Evolutionary conservation across 2,888 invertebrate genomes (phyloP), one percentile per base, ranked within the genome.

Genomic region (Pachymerium ferrugineum): DNA sequence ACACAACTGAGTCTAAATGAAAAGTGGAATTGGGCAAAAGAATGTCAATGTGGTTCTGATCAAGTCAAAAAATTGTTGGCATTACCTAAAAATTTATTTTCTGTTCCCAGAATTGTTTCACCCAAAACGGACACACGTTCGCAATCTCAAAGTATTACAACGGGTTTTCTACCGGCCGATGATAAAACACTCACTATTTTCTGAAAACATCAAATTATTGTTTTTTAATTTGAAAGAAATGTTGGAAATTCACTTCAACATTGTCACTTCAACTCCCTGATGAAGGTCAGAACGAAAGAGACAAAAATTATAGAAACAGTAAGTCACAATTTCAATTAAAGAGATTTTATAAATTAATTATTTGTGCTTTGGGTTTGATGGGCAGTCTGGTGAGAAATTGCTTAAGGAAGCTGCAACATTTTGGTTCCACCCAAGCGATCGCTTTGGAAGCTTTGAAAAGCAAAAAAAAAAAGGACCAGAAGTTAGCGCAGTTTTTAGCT

Each of bases 161-260:
- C 87, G 88, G 76, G 87, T 95, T 78, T 97, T 96, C 86, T 90
- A 90, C 78, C 87, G 87, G 71, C 93, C 93, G 0, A 86, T 97
- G 80, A 84, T 88, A 78, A 87, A 84, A 72, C 87, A 84, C 78
- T 85, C 91, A 22, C 85, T 94, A 74, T 88, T 91, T 0, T 82
- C 86, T 3, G 92, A 93, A 29, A 89, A 94, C 80, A 86, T 93
- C 62, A 86, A 87, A 33, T 86, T 90, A 12, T 85, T 95, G 74
- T 94, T 95, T 84, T 90, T 94, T 33, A 94, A 94, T 84, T 86
- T 94, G 75, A 90, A 91, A 72, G 89, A 91, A 75, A 89, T 95
- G 84, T 83, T 92, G 77, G 87, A 88, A 75, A 86, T 92, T 72
- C 94, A n/a, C n/a, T n/a, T n/a, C n/a, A n/a, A n/a, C n/a, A 94